Base-by-base conservation (phyloP, 2,888 invertebrate species). In the Adineta ricciae region DNA sequence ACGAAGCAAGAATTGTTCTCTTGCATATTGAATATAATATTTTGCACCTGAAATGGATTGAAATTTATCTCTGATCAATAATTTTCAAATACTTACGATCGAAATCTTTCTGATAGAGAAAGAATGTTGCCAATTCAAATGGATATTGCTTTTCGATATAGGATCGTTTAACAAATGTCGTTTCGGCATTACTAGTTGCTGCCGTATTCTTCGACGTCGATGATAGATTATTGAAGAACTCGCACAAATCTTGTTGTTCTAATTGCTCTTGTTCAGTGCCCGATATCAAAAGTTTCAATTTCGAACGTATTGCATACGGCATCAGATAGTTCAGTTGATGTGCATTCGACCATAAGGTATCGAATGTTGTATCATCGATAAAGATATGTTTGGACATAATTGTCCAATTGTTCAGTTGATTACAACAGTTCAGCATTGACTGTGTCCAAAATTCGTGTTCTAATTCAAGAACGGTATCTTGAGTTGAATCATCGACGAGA, bases 51-150 rank as follows among this genome's bases (percentile, higher is more conserved):
- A 1, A n/a, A 27, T 27, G 0, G 11, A 11, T 11, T 1, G 1
- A 27, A 52, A n/a, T n/a, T n/a, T n/a, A n/a, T 24, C 5, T 46
- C 46, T 46, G 11, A 46, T 46, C 46, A 46, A 8, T 46, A n/a
- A 19, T 50, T 50, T 50, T 64, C n/a, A 84, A 88, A 84, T 89
- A 90, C 83, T 88, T 89, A 84, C 91, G 90, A 86, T 91, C 90
- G 84, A 90, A 89, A 86, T 92, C 90, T n/a, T 90, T 90, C 87
- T 92, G 91, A 83, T 91, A 89, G 7, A 93, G 87, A 87, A 91
- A 91, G 86, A 93, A 89, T 88, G 93, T 89, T 1, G 93, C 91
- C n/a, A 93, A 88, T 88, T 93, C 92, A 87, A 93, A 92, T 50
- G 92, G 91, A 88, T 92, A 93, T 56, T 91, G 88, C 54, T 88